phyloP scores from a whole-genome alignment of 2,113 vertebrate genomes.

The Pterophyllum scalare region DNA sequence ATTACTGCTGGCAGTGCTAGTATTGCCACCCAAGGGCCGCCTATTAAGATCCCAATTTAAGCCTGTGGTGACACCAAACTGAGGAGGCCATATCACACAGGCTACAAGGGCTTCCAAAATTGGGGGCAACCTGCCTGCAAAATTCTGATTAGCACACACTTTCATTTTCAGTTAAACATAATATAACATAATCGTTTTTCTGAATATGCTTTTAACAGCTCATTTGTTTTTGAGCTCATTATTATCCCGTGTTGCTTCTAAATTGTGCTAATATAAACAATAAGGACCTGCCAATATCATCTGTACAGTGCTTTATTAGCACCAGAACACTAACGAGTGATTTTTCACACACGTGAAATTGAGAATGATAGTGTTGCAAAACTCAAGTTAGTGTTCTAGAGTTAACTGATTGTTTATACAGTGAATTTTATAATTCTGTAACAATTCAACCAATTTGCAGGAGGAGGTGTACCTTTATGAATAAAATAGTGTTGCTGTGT shows the following conservation, averaged over 20 bases:
- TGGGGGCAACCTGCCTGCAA: background rate
- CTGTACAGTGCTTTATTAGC: slow-evolving; percentile 8
- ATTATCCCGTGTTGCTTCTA: background rate
- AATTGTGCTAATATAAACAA: slow-evolving; percentile 20
- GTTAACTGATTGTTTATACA: slow-evolving; percentile 11
- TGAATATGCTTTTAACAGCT: slow-evolving; percentile 18
- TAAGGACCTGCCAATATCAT: background rate
- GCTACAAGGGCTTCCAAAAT: slow-evolving; percentile 26
- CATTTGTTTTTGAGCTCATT: slow-evolving; percentile 10
- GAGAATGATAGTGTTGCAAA: too few species aligned
- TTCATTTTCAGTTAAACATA: slow-evolving; percentile 35
- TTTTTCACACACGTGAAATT: too few species aligned
- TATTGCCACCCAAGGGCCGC: slow-evolving; percentile 26
- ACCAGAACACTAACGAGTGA: too few species aligned
- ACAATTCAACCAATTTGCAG: background rate
- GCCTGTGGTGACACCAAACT: slow-evolving; percentile 57
- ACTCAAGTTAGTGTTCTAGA: too few species aligned
- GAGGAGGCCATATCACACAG: slow-evolving; percentile 10
- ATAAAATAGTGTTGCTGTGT: background rate
- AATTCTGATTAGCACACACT: slow-evolving; percentile 35
- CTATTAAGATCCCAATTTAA: slow-evolving; percentile 67
- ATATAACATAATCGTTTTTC: background rate
- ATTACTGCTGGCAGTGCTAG: slow-evolving; percentile 58
- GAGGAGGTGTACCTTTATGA: background rate
- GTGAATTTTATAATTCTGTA: background rate